Percentiles rank a stretch among this genome's conserved stretches.
Evolutionary conservation across 2,797 vertebrate genomes (phyloP).

Genomic region (Fistularia commersonii): DNA sequence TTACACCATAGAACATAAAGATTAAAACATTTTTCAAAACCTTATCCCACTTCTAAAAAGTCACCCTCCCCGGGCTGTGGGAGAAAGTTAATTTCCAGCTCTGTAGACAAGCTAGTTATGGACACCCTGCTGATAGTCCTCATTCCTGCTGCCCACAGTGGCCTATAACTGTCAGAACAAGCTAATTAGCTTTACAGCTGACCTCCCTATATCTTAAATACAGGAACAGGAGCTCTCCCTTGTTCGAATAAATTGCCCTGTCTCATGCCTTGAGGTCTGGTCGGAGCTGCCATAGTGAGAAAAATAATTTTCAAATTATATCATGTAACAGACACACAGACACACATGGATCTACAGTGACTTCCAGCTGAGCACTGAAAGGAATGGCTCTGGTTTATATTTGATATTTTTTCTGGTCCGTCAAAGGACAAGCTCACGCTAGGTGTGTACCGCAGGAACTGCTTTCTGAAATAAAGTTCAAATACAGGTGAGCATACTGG

Average conservation of each 20-base stretch:
- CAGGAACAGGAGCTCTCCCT: neutral
- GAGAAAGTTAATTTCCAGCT: constrained; percentile 8
- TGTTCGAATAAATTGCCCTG: neutral
- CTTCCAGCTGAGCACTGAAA: too few relatives aligned
- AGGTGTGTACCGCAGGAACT: too few relatives aligned
- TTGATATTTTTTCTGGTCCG: too few relatives aligned
- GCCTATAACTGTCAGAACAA: neutral
- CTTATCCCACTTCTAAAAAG: neutral
- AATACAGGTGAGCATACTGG: too few relatives aligned
- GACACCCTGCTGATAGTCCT: neutral
- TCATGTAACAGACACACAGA: neutral
- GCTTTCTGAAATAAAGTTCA: too few relatives aligned
- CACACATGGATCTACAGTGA: neutral
- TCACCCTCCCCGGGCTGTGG: neutral
- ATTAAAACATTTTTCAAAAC: neutral
- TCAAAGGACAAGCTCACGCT: too few relatives aligned
- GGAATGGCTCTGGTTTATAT: too few relatives aligned
- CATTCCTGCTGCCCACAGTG: neutral
- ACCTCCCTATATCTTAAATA: constrained; percentile 4
- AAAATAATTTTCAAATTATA: neutral
- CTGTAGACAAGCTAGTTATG: neutral
- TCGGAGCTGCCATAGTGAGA: neutral
- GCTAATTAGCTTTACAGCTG: constrained; percentile 12
- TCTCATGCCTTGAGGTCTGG: neutral
- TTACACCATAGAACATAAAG: too few relatives aligned